Evolutionary conservation across 1,140 invertebrate species (phyloP).

Genomic region (Drosophila azteca): DNA sequence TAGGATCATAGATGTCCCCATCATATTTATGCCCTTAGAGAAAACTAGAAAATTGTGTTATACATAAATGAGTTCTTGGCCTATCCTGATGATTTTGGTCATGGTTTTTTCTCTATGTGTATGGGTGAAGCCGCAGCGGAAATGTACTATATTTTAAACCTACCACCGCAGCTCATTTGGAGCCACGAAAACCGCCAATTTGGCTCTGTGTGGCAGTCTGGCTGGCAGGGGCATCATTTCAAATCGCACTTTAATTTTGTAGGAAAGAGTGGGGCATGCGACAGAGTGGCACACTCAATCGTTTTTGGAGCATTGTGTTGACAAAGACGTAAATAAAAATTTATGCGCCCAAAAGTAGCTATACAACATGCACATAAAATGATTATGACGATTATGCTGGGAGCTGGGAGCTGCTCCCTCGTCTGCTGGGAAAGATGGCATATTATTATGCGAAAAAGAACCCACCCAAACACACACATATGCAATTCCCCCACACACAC

Average conservation of each 20-base stretch:
- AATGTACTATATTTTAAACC: conserved; percentile 64
- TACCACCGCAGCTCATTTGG: conserved; percentile 65
- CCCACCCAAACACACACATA: conserved; percentile 37
- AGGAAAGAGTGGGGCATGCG: background rate
- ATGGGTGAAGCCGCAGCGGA: conserved; percentile 39
- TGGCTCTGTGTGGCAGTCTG: conserved; percentile 48
- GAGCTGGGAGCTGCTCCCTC: conserved; percentile 17
- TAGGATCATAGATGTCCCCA: conserved; percentile 17
- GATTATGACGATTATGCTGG: conserved; percentile 77
- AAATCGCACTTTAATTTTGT: conserved; percentile 73
- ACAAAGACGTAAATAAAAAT: conserved; percentile 76
- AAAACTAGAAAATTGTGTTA: too few species aligned
- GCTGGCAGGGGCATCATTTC: conserved; percentile 60
- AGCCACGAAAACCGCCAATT: conserved; percentile 78
- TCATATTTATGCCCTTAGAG: conserved; percentile 3
- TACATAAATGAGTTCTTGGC: too few species aligned
- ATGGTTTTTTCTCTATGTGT: background rate
- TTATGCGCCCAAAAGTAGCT: conserved; percentile 75
- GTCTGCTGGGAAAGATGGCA: conserved; percentile 1
- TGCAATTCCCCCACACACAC: conserved; percentile 9
- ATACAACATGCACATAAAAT: conserved; percentile 78
- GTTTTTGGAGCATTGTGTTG: conserved; percentile 54
- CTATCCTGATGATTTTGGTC: too few species aligned
- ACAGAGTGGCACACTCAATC: conserved; percentile 26
- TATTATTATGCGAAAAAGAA: conserved; percentile 41